Base-by-base conservation (phyloP, 2,113 vertebrate genomes). In the Stegastes partitus region DNA sequence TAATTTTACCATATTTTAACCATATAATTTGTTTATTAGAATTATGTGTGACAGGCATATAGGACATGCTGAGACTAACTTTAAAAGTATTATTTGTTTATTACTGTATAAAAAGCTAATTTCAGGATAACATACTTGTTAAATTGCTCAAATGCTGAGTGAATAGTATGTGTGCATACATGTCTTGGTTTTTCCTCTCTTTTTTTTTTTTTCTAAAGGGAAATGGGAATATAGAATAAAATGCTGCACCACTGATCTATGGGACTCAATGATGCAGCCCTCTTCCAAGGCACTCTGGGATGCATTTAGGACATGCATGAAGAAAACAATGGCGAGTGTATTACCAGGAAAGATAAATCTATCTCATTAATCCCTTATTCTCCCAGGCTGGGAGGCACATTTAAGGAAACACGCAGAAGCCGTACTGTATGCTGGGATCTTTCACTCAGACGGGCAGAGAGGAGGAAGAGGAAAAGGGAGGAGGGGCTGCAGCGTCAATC, bases 291-390 rank as follows among this genome's bases (percentile, higher is more conserved):
- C 90, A 90, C 86, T 90, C 87, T 87, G 83, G 84, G 86, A 93
- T 88, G 76, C 88, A 86, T 87, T 90, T 85, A 90, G 86, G 90
- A 93, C 87, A 90, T 87, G 87, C 77, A 87, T 83, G 86, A 86
- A 85, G 80, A 91, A 92, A 94, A 93, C 87, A 92, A 92, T 90
- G 86, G 87, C 66, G 86, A 83, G 59, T 89, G 84, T 92, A 91
- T 87, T 92, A 92, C 83, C 79, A 90, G 88, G 85, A 92, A 93
- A 93, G 93, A 95, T 94, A 93, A 93, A 95, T 95, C 90, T 92
- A 83, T 92, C 91, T 94, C 93, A 94, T 95, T 94, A 95, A 94
- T 93, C 90, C 90, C 85, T 85, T 93, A 85, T 91, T 93, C 91
- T 93, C 88, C 75, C 80, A 75, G 91, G 87, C 84, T 94, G 90